Evolutionary conservation across 2,797 vertebrate genomes (phyloP).

Genomic region (Hyperoplus immaculatus): DNA sequence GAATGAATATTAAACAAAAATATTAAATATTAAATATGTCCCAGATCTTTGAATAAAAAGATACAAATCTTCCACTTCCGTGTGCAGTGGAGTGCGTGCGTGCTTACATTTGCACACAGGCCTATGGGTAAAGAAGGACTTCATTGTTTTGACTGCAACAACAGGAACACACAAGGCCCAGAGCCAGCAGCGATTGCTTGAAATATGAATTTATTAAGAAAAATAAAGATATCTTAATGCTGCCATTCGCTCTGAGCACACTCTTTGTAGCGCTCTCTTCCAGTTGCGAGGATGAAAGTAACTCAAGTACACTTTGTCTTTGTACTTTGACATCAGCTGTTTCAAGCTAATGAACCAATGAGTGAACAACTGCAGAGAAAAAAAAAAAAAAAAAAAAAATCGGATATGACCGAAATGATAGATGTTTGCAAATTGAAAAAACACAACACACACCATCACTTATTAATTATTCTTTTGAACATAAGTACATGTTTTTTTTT

Average conservation of each 20-base stretch:
- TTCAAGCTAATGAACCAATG: background rate
- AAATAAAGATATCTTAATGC: background rate
- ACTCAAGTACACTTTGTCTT: slow-evolving; percentile 8
- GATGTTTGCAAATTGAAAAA: background rate
- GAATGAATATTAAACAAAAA: too few species aligned
- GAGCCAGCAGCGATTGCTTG: slow-evolving; percentile 43
- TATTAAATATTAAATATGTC: slow-evolving; percentile 67
- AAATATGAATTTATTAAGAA: slow-evolving; percentile 18
- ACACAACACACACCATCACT: background rate
- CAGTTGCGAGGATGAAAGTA: slow-evolving; percentile 11
- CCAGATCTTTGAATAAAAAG: slow-evolving; percentile 43
- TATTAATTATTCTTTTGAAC: background rate
- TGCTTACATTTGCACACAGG: slow-evolving; percentile 30
- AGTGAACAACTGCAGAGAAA: background rate
- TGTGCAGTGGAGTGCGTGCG: slow-evolving; percentile 17
- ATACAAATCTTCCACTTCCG: background rate
- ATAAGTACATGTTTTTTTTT: slow-evolving; percentile 3
- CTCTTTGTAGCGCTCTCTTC: background rate
- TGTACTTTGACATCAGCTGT: background rate
- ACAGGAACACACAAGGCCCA: slow-evolving; percentile 62
- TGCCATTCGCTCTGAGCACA: slow-evolving; percentile 18
- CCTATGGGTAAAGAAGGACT: slow-evolving; percentile 66
- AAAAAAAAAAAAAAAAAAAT: background rate
- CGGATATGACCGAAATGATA: background rate
- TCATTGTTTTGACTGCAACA: slow-evolving; percentile 75